Conservation (phyloP, 2,888 invertebrate genomes). For the Conistra vaccinii region DNA sequence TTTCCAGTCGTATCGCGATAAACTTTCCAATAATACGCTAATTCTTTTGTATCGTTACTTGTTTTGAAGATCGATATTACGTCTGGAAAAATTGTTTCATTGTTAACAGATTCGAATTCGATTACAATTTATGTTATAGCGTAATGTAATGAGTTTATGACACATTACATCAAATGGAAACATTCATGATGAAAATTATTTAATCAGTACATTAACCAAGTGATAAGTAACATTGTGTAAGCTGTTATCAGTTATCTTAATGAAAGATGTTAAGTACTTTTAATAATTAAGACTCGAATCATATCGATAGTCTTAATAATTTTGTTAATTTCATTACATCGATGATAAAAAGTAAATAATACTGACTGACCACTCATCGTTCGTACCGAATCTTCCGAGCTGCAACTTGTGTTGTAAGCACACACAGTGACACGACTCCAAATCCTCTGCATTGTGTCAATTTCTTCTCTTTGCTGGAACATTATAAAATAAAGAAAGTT, state of each 20-base stretch:
- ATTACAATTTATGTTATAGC: conserved; percentile 31
- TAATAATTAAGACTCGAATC: not conserved
- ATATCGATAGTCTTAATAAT: too few species aligned
- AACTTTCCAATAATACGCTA: conserved; percentile 92
- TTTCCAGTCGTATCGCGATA: conserved; percentile 92
- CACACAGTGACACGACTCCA: conserved; percentile 88
- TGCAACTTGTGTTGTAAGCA: conserved; percentile 81
- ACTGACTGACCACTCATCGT: conserved; percentile 85
- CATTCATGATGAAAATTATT: not conserved
- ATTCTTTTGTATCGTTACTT: conserved; percentile 91
- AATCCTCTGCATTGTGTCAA: conserved; percentile 87
- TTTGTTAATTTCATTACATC: not conserved
- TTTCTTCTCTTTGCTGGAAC: conserved; percentile 87
- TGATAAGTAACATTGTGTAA: not conserved
- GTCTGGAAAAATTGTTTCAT: conserved; percentile 74
- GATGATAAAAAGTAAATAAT: conserved; percentile 47
- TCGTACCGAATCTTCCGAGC: conserved; percentile 79
- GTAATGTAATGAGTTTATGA: conserved; percentile 3
- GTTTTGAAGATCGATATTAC: conserved; percentile 84
- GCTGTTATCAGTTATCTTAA: not conserved
- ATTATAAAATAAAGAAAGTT: not conserved
- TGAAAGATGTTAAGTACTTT: not conserved
- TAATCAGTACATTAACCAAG: not conserved
- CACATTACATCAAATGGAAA: conserved; percentile 7
- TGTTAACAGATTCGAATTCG: conserved; percentile 42